Evolutionary conservation across 2,113 vertebrate genomes (phyloP).

Genomic region (Heliornis fulica): DNA sequence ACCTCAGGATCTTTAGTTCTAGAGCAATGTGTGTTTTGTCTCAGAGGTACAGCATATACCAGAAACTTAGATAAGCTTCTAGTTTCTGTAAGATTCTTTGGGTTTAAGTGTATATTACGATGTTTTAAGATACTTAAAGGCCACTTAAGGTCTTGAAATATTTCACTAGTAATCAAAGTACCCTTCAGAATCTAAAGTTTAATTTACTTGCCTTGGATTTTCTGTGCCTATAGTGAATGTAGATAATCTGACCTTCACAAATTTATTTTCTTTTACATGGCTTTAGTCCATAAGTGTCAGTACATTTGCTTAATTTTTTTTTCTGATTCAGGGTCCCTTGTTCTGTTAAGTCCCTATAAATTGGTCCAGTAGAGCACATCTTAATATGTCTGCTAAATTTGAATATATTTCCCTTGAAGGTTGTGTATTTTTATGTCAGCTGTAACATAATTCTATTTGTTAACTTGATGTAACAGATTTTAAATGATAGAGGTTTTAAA

Average conservation of each 20-base stretch:
- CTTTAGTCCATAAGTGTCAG: neutral
- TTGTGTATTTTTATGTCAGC: neutral
- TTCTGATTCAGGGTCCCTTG: neutral
- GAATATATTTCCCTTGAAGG: neutral
- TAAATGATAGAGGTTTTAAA: neutral
- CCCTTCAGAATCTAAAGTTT: neutral
- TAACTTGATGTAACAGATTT: neutral
- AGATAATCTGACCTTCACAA: neutral
- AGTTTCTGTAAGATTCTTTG: conserved; percentile 7
- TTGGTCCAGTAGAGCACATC: neutral
- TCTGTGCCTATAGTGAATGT: neutral
- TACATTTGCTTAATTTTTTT: conserved; percentile 3
- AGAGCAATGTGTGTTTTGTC: neutral
- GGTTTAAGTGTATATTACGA: neutral
- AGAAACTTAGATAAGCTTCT: conserved; percentile 40
- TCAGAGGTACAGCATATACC: neutral
- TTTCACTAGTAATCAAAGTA: neutral
- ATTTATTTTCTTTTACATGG: neutral
- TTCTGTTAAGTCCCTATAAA: neutral
- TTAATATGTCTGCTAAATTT: neutral
- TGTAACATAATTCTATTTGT: neutral
- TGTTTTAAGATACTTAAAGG: neutral
- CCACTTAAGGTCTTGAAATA: conserved; percentile 19
- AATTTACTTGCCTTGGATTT: conserved; percentile 13
- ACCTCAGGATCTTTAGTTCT: neutral